Evolutionary conservation across 2,797 vertebrate species (phyloP), one percentile per base, ranked within the genome.

Genomic region (Liasis olivaceus): DNA sequence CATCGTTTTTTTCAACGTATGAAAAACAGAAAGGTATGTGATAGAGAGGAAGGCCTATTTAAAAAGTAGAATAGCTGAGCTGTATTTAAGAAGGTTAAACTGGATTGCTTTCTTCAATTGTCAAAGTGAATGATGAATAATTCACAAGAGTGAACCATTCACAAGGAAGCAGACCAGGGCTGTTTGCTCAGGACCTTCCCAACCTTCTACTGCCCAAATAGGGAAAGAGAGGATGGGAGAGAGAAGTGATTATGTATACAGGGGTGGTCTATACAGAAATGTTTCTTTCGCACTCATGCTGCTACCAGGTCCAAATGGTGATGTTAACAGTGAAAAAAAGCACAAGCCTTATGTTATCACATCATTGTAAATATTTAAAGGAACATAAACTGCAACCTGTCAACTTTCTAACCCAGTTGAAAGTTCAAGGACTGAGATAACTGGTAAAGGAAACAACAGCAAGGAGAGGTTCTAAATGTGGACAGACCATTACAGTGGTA

Each of bases 51-150:
- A 87, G 91, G 13, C 42, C 36, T 81, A 63, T 93, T 54, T 93
- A 92, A 90, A 93, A 62, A 92, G 63, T 81, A 88, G 93, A 26
- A 47, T 92, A 95, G 90, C 89, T 91, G 0, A 2, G 28, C 88
- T 91, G 63, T 59, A 93, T 92, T 94, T 93, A 89, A 93, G 94
- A 93, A 96, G 95, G 93, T 93, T 95, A 54, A 95, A 94, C 88
- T 9, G 95, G 94, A 96, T 85, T 94, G 85, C 92, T 86, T 88
- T 90, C 62, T 92, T 95, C 60, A 89, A 95, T 92, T 91, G 95
- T 95, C 95, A 93, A 95, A 95, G 96, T 47, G 92, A 87, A 22
- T 95, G 89, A 94, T 93, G 85, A 96, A 96, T 94, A 94, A 96
- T 96, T 88, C 93, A 94, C 5, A 0, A 1, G 93, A 88, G 62